Evolutionary conservation across 2,113 vertebrate species (phyloP).

Genomic region (Pongo abelii): DNA sequence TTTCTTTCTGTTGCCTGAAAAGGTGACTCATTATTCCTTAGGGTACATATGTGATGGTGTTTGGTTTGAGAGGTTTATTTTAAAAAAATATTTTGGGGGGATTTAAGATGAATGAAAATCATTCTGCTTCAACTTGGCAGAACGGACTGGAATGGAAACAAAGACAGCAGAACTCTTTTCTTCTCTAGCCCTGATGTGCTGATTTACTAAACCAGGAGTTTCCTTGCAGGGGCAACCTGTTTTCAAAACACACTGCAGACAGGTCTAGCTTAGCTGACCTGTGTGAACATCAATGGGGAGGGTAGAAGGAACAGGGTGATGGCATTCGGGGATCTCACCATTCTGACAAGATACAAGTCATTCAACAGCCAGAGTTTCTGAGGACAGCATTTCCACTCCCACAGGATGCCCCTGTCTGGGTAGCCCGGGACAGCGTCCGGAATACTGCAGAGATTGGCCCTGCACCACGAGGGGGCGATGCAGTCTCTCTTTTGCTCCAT

Average conservation of each 20-base stretch:
- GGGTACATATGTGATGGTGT: not conserved
- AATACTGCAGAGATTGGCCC: not conserved
- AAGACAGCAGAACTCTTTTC: not conserved
- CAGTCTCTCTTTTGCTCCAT: not conserved
- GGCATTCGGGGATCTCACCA: not conserved
- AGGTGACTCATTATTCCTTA: conserved; percentile 3
- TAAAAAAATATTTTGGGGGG: not conserved
- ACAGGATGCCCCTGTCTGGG: rapidly evolving
- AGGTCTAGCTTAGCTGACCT: not conserved
- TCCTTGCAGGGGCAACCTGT: not conserved
- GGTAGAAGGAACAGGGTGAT: no score
- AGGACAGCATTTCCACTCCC: not conserved
- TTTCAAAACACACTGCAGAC: not conserved
- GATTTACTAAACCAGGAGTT: not conserved
- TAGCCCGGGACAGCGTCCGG: not conserved
- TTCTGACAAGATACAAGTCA: not conserved
- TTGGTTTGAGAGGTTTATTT: conserved; percentile 15
- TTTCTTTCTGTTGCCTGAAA: conserved; percentile 17
- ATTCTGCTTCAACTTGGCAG: not conserved
- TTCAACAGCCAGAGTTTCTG: not conserved
- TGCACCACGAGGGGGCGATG: conserved; percentile 73
- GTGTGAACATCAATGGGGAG: not conserved
- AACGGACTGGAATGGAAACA: not conserved
- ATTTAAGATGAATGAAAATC: conserved; percentile 35
- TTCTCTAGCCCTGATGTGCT: not conserved